Evolutionary conservation across 2,113 vertebrate species (phyloP).

Genomic region (Ranitomeya variabilis): DNA sequence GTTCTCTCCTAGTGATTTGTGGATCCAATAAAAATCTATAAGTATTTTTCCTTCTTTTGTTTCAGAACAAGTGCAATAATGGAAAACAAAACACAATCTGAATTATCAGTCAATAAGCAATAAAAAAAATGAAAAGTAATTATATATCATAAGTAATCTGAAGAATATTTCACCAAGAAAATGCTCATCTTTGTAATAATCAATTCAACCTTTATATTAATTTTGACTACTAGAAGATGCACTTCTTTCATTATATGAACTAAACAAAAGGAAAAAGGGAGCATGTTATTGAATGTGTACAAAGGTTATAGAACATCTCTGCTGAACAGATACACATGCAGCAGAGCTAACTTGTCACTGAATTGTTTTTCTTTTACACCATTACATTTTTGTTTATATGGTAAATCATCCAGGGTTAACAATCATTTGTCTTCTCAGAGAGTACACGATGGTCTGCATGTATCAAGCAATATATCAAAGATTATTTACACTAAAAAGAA

Average conservation of each 20-base stretch:
- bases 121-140: background rate
- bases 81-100: background rate
- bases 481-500: too few relatives aligned
- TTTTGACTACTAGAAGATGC: background rate
- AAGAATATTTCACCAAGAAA: background rate
- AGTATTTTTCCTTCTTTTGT: conserved; percentile 20
- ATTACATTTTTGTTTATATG: background rate
- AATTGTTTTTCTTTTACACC: background rate
- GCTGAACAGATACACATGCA: background rate
- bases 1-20: conserved; percentile 38
- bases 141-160: background rate
- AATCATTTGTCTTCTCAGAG: background rate
- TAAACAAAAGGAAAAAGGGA: background rate
- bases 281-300: background rate
- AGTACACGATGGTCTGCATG: too few relatives aligned
- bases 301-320: background rate
- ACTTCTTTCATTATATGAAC: background rate
- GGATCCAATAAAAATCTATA: conserved; percentile 33
- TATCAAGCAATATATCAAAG: background rate
- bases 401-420: background rate
- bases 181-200: conserved; percentile 11
- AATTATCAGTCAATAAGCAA: conserved; percentile 42
- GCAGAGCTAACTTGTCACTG: background rate
- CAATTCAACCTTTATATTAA: background rate
- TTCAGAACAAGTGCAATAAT: conserved; percentile 12